Evolutionary conservation across 2,113 vertebrate genomes (phyloP).

Genomic region (Mungos mungo): DNA sequence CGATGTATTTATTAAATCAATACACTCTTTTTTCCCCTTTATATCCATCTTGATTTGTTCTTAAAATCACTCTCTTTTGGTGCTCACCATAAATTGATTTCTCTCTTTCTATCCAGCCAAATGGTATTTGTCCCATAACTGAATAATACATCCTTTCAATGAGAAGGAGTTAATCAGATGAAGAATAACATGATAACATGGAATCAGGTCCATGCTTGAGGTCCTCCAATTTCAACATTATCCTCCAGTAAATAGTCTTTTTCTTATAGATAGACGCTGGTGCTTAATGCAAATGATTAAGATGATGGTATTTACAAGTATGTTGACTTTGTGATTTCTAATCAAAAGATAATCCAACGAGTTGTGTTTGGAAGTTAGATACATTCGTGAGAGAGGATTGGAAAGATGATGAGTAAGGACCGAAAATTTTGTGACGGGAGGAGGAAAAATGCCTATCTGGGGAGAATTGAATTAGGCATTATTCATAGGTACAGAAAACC

Average conservation of each 20-base stretch:
- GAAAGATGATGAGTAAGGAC: background rate
- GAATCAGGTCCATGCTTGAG: background rate
- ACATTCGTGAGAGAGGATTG: background rate
- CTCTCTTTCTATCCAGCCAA: background rate
- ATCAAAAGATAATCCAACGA: background rate
- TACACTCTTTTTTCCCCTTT: background rate
- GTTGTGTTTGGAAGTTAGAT: background rate
- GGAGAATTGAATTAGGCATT: background rate
- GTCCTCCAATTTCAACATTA: background rate
- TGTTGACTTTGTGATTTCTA: background rate
- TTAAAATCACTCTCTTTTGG: background rate
- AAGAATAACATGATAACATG: background rate
- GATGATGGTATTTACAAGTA: background rate
- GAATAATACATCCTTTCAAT: background rate
- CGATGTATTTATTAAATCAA: background rate
- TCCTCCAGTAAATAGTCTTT: background rate
- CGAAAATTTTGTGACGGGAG: background rate
- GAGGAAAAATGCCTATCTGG: background rate
- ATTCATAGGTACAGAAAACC: background rate
- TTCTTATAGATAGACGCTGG: background rate
- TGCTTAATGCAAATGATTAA: background rate
- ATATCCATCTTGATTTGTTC: background rate
- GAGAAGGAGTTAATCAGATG: background rate
- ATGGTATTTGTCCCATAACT: background rate
- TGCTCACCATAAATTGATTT: background rate